Evolutionary conservation across 2,113 vertebrate species (phyloP), one percentile per base, ranked within the genome.

Genomic region (Prietella phreatophila): DNA sequence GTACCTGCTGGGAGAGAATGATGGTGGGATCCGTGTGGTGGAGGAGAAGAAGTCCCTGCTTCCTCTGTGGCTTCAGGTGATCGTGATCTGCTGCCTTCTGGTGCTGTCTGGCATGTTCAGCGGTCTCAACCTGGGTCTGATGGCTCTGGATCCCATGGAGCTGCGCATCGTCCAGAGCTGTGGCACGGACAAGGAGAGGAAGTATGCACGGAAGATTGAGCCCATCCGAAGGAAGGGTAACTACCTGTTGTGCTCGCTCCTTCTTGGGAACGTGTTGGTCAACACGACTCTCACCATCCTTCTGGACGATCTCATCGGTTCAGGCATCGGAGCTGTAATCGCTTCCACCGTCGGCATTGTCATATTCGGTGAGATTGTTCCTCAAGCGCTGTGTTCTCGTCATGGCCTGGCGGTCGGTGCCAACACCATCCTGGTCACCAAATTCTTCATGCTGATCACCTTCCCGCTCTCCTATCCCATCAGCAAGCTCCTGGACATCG

Each of bases 211-310:
- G 0, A 95, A 95, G 89, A 99, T 99, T 55, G 97, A 98, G 73
- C 98, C 98, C 91, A 97, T 99, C 85, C 95, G 98, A 0, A 92
- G 96, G 5, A 96, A 99, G 55, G 98, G 98, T 0, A 99, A 99
- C 91, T 99, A 99, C 82, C 84, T 99, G 89, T 93, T 99, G 2
- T 99, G 98, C 83, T 99, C 98, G 0, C 92, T 99, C 86, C 96
- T 99, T 8, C 92, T 99, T 50, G 98, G 98, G 0, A 99, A 99
- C 55, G 98, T 99, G 8, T 80, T 99, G 93, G 98, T 99, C 14
- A 99, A 99, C 95, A 99, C 97, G 81, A 99, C 98, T 0, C 97
- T 99, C 85, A 99, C 98, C 90, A 97, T 98, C 94, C 96, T 99
- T 0, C 94, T 99, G 55, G 98, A 99, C 4, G 97, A 96, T 84